Conservation (phyloP, 2,113 vertebrate species). For the Promerops cafer region DNA sequence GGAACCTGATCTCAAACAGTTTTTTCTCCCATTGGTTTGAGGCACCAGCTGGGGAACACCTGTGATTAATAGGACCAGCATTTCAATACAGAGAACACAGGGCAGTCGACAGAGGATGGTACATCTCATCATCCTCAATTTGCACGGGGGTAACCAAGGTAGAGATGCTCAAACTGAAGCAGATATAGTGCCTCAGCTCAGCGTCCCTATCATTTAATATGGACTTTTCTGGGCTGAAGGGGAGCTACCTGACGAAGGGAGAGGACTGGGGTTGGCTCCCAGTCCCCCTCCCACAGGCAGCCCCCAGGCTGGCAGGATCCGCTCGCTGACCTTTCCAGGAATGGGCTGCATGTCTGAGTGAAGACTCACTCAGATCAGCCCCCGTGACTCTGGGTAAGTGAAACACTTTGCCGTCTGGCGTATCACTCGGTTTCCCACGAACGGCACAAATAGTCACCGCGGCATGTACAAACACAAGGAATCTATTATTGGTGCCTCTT, state of each 20-base stretch:
- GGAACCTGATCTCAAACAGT: neutral
- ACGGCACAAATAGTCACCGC: conserved; percentile 56
- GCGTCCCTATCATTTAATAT: too few relatives aligned
- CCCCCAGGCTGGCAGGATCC: conserved; percentile 3
- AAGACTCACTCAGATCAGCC: conserved; percentile 10
- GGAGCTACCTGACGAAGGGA: neutral
- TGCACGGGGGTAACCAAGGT: neutral
- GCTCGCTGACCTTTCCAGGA: conserved; percentile 33
- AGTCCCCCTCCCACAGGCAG: neutral
- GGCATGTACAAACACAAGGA: conserved; percentile 62
- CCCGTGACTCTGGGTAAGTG: conserved; percentile 62
- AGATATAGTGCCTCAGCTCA: neutral
- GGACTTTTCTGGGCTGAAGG: neutral
- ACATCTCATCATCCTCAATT: neutral
- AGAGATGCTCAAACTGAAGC: neutral
- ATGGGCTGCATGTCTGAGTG: neutral
- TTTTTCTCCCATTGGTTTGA: neutral
- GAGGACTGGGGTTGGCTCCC: neutral
- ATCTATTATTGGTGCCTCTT: conserved; percentile 72
- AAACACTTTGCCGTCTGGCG: conserved; percentile 72
- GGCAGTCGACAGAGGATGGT: neutral
- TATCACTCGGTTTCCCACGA: conserved; percentile 63
- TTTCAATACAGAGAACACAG: neutral
- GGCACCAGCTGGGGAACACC: neutral
- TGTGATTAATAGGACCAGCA: neutral